Base-by-base conservation (phyloP, 2,113 vertebrate genomes). In the Oenanthe melanoleuca region DNA sequence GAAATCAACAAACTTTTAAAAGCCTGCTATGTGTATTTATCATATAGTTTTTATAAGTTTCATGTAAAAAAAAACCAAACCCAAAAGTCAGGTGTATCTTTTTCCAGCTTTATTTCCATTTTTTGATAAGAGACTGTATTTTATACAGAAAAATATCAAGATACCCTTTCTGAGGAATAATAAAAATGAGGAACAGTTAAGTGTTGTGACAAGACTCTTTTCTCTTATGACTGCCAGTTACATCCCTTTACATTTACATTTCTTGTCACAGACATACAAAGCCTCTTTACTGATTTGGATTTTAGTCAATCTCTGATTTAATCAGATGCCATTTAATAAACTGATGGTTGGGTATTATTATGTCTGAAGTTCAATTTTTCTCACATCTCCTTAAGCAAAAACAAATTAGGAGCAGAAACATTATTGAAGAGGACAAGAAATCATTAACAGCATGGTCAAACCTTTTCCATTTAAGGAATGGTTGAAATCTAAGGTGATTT, bases 291-390 rank as follows among this genome's bases (percentile, higher is more conserved):
- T 77, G 88, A 88, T 82, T 91, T 66, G 26, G 78, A 81, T 88
- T 95, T 82, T 42, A 87, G 50, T 50, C 69, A 65, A 37, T 56
- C 45, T 82, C 67, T 72, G 28, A 89, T 75, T 95, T 91, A 71
- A 92, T 77, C 71, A 95, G 56, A 61, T 88, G 21, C 8, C 44
- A 82, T 59, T 95, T 80, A 94, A 89, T 72, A 92, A 94, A 93
- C 53, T 75, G 47, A 66, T 59, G 33, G 59, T 25, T 91, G 25
- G 33, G 11, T 53, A 79, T 81, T 77, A 78, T 70, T 81, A 37
- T 45, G 77, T 59, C 74, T 85, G 47, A 91, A 88, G 80, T 73
- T 77, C 45, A 79, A 53, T 61, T 89, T 82, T 89, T 93, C 53
- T 59, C 87, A 85, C 50, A 52, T 75, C 3, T 16, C 80, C 57